These are phyloP conservation scores for Saccostrea cuccullata DNA, from an alignment of 1,140 invertebrate species.

Conservation along the genomic window DNA sequence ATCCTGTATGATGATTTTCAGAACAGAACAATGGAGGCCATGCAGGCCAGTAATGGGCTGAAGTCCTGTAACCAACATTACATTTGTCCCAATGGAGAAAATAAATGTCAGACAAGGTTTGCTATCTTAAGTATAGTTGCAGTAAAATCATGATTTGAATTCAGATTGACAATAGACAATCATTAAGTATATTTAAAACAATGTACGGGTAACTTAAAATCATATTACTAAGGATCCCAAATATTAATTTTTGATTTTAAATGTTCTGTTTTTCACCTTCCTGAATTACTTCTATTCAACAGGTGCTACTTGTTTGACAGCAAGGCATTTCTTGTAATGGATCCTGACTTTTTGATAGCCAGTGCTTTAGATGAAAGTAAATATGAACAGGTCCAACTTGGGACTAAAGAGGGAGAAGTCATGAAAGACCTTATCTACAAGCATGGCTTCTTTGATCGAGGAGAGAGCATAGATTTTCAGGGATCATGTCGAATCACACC, in stretches of 20 bases:
- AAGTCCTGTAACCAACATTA: conserved; percentile 78
- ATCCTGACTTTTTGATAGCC: conserved; percentile 77
- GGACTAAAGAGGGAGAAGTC: conserved; percentile 78
- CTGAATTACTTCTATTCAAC: conserved; percentile 33
- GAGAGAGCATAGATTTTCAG: conserved; percentile 78
- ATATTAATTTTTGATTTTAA: no score
- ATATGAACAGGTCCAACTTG: conserved; percentile 77
- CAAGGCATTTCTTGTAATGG: conserved; percentile 78
- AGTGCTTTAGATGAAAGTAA: conserved; percentile 77
- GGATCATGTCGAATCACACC: conserved; percentile 78
- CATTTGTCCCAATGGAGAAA: conserved; percentile 76
- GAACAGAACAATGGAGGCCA: conserved; percentile 77
- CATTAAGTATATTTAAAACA: no score
- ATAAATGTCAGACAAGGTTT: conserved; percentile 77
- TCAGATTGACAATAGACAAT: no score
- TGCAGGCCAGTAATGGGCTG: conserved; percentile 77
- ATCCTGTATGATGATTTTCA: conserved; percentile 80
- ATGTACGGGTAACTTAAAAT: no score
- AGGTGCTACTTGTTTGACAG: conserved; percentile 80
- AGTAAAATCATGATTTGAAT: no score
- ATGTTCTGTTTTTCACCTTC: neutral
- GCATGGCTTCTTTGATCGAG: conserved; percentile 77
- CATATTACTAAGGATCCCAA: no score
- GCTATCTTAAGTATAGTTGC: neutral
- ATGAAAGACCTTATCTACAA: conserved; percentile 80